Base-by-base conservation (phyloP, 2,888 invertebrate genomes). In the Formica aserva region DNA sequence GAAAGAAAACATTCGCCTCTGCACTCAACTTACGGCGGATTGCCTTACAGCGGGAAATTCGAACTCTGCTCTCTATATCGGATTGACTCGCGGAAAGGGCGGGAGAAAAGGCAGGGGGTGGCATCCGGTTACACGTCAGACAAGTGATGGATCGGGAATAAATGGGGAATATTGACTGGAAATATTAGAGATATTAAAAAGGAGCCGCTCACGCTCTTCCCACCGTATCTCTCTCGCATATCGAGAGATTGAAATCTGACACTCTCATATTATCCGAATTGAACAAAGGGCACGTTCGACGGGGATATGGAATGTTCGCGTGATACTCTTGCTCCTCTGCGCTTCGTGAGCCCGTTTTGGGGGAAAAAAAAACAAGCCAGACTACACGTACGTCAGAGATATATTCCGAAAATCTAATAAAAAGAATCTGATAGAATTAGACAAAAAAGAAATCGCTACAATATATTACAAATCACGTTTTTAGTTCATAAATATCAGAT, bases 101-200 rank as follows among this genome's bases (percentile, higher is more conserved):
- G 78, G 66, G 35, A 55, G 72, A 48, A 63, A 48, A n/a, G 76
- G 60, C n/a, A 55, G 69, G 72, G 74, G 45, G 41, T 45, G 82
- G 91, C 84, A 86, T 93, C 92, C 90, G 90, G 88, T 93, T 93
- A 90, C 92, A 91, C 89, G 91, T 91, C 92, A 74, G 78, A 77
- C 83, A 86, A 87, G 89, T 92, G 93, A 93, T 92, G 90, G 93
- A 93, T 93, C 88, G 91, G 76, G 85, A 88, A 91, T 91, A 91
- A 92, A 92, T 91, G 90, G 87, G 75, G 90, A 91, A 93, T 92
- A 93, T 92, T 92, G 92, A 88, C 91, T 88, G 88, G 88, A 91
- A 91, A 90, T 92, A 90, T 92, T 91, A 91, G 90, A 91, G 90
- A 92, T 92, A 93, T 92, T 93, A 92, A 93, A 93, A 92, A 92